A percentile compares a stretch with the other conserved stretches of the same genome.
phyloP scores from a whole-genome alignment of 2,797 vertebrate genomes.

The Clarias platycephalus region DNA sequence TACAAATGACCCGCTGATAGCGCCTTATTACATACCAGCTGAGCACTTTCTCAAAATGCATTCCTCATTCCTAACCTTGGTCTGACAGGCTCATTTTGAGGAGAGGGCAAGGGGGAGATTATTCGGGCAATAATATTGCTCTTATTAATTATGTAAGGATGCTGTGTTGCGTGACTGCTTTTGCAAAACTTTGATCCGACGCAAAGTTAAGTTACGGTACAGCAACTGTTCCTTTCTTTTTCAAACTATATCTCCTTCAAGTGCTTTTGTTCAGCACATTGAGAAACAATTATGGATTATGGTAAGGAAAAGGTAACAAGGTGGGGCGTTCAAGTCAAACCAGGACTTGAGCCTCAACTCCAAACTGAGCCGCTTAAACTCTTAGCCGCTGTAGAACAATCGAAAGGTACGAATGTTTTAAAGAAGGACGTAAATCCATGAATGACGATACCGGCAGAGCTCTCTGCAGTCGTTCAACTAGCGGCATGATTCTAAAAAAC shows the following conservation, averaged over 20 bases:
- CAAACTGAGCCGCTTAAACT: no score
- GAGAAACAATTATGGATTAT: not conserved
- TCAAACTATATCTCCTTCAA: not conserved
- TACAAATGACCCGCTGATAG: constrained; percentile 38
- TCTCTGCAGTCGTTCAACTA: no score
- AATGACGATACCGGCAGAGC: no score
- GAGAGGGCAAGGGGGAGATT: not conserved
- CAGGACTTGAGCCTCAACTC: no score
- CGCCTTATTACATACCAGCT: constrained; percentile 35
- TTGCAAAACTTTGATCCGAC: not conserved
- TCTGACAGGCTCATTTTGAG: constrained; percentile 34
- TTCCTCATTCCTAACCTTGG: constrained; percentile 24
- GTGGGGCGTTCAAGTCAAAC: no score
- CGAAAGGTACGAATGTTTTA: no score
- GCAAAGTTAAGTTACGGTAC: not conserved
- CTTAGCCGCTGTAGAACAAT: no score
- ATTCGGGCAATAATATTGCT: not conserved
- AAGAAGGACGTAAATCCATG: no score
- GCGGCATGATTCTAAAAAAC: no score
- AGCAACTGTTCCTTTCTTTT: not conserved
- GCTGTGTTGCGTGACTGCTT: not conserved
- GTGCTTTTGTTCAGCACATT: not conserved
- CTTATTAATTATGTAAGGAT: constrained; percentile 13
- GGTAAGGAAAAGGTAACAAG: no score
- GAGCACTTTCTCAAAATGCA: constrained; percentile 14